Percentiles rank a stretch among this genome's conserved stretches.
Conservation (phyloP, 2,888 invertebrate species). For the Ypsolopha scabrella region DNA sequence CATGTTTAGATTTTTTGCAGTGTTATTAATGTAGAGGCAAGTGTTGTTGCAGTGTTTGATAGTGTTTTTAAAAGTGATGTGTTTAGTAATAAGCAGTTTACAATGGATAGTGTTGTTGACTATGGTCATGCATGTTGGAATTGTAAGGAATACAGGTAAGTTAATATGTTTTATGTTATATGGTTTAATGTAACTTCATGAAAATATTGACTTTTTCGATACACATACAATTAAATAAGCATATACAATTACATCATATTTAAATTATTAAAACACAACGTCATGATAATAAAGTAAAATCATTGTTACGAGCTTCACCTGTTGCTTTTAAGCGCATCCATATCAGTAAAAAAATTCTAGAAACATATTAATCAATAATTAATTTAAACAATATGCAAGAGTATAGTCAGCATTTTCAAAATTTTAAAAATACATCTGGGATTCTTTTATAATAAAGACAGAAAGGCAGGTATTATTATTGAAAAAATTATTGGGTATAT, state of each 20-base stretch:
- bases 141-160: conserved; percentile 51
- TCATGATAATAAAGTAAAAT: not conserved
- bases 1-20: conserved; percentile 8
- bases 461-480: not conserved
- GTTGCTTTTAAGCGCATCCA: no score
- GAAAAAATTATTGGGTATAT: not conserved
- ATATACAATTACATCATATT: not conserved
- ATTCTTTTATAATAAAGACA: no score
- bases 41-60: not conserved
- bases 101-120: conserved; percentile 26
- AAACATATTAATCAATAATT: no score
- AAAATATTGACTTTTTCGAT: not conserved
- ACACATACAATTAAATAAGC: not conserved
- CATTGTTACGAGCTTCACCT: no score
- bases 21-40: conserved; percentile 2
- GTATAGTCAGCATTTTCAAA: no score
- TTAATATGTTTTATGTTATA: conserved; percentile 4
- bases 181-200: not conserved
- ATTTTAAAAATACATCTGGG: no score
- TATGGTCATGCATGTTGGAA: conserved; percentile 30
- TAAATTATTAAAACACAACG: not conserved
- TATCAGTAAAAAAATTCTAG: no score
- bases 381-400: no score
- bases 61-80: conserved; percentile 31
- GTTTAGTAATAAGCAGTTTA: conserved; percentile 31